These are phyloP conservation scores for Euplagia quadripunctaria DNA, from an alignment of 2,888 invertebrate genomes.

Conservation along the genomic window DNA sequence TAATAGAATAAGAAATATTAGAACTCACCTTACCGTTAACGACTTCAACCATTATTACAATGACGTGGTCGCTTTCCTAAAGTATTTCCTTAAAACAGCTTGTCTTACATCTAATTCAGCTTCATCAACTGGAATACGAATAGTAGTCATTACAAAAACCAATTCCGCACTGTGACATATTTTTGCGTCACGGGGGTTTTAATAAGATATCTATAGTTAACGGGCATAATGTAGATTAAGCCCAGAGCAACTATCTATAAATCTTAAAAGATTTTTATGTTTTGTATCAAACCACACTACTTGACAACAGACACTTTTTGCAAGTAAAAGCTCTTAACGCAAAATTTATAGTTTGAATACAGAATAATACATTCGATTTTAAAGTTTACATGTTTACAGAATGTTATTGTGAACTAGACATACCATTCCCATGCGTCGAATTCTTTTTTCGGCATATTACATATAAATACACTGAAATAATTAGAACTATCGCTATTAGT, in stretches of 20 bases:
- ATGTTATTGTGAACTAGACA: neutral
- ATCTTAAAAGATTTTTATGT: no score
- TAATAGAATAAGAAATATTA: neutral
- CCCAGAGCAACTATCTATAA: neutral
- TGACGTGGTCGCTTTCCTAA: neutral
- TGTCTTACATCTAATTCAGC: neutral
- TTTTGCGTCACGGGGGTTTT: neutral
- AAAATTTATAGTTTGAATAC: neutral
- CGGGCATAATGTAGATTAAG: neutral
- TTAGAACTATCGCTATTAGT: neutral
- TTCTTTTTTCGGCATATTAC: neutral
- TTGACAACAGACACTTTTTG: no score
- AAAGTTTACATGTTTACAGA: neutral
- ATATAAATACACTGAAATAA: constrained; percentile 1
- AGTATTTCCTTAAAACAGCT: neutral
- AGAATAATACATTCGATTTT: neutral
- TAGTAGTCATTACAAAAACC: neutral
- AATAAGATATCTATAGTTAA: neutral
- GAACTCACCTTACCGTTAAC: neutral
- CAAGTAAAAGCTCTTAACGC: neutral
- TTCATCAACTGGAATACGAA: constrained; percentile 5
- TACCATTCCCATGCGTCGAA: neutral
- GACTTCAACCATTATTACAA: neutral
- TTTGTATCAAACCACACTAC: no score
- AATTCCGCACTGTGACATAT: neutral